Percentiles rank a stretch among this genome's conserved stretches.
phyloP scores from a whole-genome alignment of 1,140 invertebrate species.

The Apolygus lucorum region DNA sequence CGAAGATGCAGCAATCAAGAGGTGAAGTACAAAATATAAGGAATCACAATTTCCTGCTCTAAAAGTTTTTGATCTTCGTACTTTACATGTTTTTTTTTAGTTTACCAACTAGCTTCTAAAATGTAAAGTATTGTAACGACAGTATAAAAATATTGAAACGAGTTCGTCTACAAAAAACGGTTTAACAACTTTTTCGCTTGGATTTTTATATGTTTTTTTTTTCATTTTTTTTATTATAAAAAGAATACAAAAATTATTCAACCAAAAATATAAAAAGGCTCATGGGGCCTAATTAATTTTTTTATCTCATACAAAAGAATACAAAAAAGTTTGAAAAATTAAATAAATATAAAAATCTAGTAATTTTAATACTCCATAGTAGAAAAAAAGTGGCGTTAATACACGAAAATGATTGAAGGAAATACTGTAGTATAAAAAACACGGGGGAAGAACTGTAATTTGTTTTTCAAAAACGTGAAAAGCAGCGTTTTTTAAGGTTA shows the following conservation, averaged over 20 bases:
- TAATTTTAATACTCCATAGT: constrained; percentile 7
- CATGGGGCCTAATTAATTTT: constrained; percentile 3
- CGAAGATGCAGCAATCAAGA: too few relatives aligned
- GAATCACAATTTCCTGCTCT: constrained; percentile 5
- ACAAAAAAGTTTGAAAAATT: background rate
- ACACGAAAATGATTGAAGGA: constrained; percentile 7
- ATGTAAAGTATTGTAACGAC: constrained; percentile 28
- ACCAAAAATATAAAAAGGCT: constrained; percentile 7
- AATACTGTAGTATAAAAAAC: constrained; percentile 4
- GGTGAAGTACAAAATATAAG: too few relatives aligned
- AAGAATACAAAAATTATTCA: constrained; percentile 17
- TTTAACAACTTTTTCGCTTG: constrained; percentile 18
- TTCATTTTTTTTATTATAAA: constrained; percentile 2
- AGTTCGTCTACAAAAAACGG: constrained; percentile 28
- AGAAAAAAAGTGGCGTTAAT: constrained; percentile 11
- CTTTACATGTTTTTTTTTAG: background rate
- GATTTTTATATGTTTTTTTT: constrained; percentile 19
- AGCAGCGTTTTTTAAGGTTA: too few relatives aligned
- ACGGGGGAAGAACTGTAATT: background rate
- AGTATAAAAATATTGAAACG: constrained; percentile 30
- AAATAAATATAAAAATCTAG: constrained; percentile 8
- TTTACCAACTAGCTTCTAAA: constrained; percentile 24
- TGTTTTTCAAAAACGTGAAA: too few relatives aligned
- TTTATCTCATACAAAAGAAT: constrained; percentile 20
- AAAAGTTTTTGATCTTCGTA: constrained; percentile 9